Evolutionary conservation across 64 coral and sea anemone species (phyloP), one percentile per base, ranked within the genome.

Genomic region (Pocillopora verrucosa): DNA sequence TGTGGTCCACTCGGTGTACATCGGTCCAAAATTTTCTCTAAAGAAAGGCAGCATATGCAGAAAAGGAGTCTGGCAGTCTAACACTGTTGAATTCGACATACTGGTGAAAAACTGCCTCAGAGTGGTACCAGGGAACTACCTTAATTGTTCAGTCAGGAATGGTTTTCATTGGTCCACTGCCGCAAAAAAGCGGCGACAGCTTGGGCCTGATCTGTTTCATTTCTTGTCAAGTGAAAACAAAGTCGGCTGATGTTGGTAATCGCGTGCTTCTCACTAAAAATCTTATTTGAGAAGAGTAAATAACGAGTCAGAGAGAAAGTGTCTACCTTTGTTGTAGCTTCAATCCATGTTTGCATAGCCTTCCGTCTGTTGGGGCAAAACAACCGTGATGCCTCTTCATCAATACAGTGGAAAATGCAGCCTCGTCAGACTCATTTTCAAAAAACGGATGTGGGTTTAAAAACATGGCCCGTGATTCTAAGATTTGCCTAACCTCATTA

Each of bases 331-430:
- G 72, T 86, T 59, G 90, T 78, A 36, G 74, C 56, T 25, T 80
- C 14, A 62, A 87, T 75, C 90, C 84, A 92, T 19, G 68, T 45
- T 87, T 87, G 45, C 90, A 92, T 87, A 60, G 84, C 76, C n/a
- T 80, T 80, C 90, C 90, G 87, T 80, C 90, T 77, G 5, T 77
- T 74, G 12, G 90, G 83, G 60, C 90, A 92, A 60, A 87, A 92
- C 25, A 57, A 20, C 3, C 64, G 60, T 4, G 90, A 77, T 34
- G 38, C 11, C 63, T 34, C 2, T n/a, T 79, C 76, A 73, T 19
- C 10, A 17, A 76, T 59, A n/a, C 90, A 92, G 65, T 25, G 78
- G n/a, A 69, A 36, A 87, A 87, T 22, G 90, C 90, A 11, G 22
- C 36, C 61, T 87, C 76, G 13, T 78, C 69, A 0, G 84, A 92